Evolutionary conservation across 92 coral and sea anemone species (phyloP).

Genomic region (Metridium senile): DNA sequence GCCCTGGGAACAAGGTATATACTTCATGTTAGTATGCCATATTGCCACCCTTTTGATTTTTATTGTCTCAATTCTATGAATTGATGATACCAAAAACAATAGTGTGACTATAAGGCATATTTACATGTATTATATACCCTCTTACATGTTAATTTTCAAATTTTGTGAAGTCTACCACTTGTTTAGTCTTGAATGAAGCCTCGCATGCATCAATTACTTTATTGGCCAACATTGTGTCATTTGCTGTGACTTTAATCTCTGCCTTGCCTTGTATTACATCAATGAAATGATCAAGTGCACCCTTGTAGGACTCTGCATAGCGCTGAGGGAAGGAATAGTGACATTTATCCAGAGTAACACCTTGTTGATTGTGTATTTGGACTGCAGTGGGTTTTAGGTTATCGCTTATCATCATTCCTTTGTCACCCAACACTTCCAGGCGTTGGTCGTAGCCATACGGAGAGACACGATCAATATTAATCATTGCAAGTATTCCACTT

Average conservation of each 20-base stretch:
- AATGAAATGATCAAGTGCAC: conserved; percentile 59
- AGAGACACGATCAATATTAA: conserved; percentile 79
- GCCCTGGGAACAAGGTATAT: no score
- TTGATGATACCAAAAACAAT: no score
- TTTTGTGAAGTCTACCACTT: conserved; percentile 47
- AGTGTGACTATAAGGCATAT: no score
- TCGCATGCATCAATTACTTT: conserved; percentile 78
- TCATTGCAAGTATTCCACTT: conserved; percentile 76
- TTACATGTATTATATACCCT: not conserved
- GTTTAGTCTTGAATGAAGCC: conserved; percentile 60
- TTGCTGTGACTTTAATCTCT: conserved; percentile 45
- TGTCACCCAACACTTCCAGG: conserved; percentile 85
- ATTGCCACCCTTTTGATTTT: no score
- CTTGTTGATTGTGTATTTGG: conserved; percentile 39
- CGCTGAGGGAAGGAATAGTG: conserved; percentile 61
- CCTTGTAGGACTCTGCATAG: conserved; percentile 58
- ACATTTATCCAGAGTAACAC: conserved; percentile 39
- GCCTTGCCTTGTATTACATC: conserved; percentile 70
- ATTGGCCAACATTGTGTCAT: conserved; percentile 61
- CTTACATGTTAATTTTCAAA: not conserved
- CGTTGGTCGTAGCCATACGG: conserved; percentile 91
- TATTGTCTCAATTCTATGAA: no score
- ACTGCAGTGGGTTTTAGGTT: conserved; percentile 61
- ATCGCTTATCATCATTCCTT: conserved; percentile 79
- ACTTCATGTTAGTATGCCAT: no score